Evolutionary conservation across 1,140 invertebrate species (phyloP), one percentile per base, ranked within the genome.

Genomic region (Trigoniulus corallinus): DNA sequence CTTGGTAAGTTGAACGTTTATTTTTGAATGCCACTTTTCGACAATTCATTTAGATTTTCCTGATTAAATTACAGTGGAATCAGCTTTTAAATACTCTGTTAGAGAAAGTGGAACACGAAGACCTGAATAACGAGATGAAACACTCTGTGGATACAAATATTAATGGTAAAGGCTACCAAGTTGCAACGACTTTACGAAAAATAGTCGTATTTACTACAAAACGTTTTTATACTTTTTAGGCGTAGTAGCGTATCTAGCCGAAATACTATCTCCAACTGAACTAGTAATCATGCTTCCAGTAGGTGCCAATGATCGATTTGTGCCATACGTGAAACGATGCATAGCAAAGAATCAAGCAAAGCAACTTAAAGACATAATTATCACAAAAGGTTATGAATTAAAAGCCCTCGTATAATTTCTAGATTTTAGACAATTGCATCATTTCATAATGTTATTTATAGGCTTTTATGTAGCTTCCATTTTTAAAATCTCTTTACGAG

Each of bases 311-410:
- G 7, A 18, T 4, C 4, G 3, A 10, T 48, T 37, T 23, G 4
- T 48, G 10, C 26, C 26, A 3, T 37, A 10, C 21, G 47, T 48
- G 7, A 26, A 48, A 48, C 26, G 47, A 12, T 48, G 47, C 39
- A 37, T 26, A 13, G 26, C 29, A 4, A 48, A 48, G 21, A 15
- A 48, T 37, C 47, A 48, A 48, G 47, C 47, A 37, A 15, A 4
- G 3, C n/a, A 37, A 4, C 22, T 48, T 3, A 29, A 21, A 15
- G 34, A 48, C 4, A 4, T 13, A 7, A 48, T 48, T 15, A 48
- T 48, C 4, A 23, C 47, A 7, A 48, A 48, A 48, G 47, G 47
- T 4, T 37, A 37, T 3, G 47, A 48, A 48, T 21, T 48, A 3
- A 48, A 48, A 48, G 47, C 4, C 7, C n/a, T 39, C 7, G 47